phyloP scores from a whole-genome alignment of 2,113 vertebrate species.

The Parotia lawesii region DNA sequence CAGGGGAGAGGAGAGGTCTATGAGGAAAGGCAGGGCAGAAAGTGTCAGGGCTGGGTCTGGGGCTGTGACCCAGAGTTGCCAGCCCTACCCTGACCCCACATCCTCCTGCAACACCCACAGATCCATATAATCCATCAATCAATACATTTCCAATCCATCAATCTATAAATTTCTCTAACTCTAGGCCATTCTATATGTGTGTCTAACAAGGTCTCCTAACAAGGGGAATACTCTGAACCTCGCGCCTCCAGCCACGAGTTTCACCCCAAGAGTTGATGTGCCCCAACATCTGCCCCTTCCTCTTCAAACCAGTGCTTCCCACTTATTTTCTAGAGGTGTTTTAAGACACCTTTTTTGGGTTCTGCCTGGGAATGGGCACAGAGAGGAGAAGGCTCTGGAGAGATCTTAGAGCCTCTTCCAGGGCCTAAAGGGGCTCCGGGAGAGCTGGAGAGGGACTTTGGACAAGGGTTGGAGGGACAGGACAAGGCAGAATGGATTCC shows the following conservation, averaged over 20 bases:
- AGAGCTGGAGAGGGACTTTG: background rate
- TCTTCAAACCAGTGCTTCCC: background rate
- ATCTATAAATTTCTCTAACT: background rate
- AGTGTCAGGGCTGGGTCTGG: background rate
- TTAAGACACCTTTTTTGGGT: background rate
- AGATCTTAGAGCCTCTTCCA: background rate
- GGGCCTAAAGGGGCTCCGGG: background rate
- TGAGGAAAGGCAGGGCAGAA: background rate
- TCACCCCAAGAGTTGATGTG: background rate
- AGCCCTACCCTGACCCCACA: background rate
- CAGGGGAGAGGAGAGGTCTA: background rate
- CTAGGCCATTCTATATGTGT: fast-evolving
- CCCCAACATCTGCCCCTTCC: background rate
- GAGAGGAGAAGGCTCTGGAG: background rate
- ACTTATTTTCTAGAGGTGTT: background rate
- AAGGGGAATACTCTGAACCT: background rate
- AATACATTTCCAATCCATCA: fast-evolving
- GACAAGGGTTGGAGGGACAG: background rate
- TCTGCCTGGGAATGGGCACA: background rate
- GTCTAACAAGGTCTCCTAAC: fast-evolving
- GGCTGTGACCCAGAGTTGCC: background rate
- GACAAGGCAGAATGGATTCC: background rate
- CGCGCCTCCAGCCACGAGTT: fast-evolving
- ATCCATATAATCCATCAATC: fast-evolving
- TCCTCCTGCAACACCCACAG: fast-evolving